Base-by-base conservation (phyloP, 53 echinoderm and acorn worm genomes). In the Mesocentrotus franciscanus region DNA sequence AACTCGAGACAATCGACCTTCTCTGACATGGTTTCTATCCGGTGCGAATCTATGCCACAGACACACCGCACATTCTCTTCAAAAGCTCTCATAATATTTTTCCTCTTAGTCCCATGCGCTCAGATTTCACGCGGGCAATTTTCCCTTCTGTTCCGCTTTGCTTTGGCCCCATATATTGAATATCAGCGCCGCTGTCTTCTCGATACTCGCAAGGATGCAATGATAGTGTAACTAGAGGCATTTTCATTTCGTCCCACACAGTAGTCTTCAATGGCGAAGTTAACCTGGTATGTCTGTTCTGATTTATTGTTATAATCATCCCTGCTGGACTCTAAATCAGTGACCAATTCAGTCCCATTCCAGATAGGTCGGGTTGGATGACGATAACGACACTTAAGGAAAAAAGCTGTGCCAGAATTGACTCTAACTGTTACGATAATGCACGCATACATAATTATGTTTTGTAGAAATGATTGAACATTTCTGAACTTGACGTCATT, bases 21-120 rank as follows among this genome's bases (percentile, higher is more conserved):
- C 39, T 34, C 62, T 66, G 91, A 91, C 90, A 58, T 61, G 61
- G 91, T 91, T 91, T 91, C 66, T 91, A 91, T 91, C 91, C 91
- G 64, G 62, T 64, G 71, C 17, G 27, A 70, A 71, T 92, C 42
- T n/a, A 34, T 71, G 92, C 75, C 76, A 92, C 91, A 91, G 91
- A 91, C 91, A 42, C 66, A 68, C 91, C 91, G 91, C 91, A 30
- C 92, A 92, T 92, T 92, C 92, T 74, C 42, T 11, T 27, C 71
- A 42, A 60, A 94, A 94, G 26, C 85, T 94, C 87, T 85, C 36
- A 94, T 64, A 94, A 94, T 94, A 94, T 94, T 94, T 94, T 85
- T 56, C 85, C 95, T 85, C 95, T 94, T 85, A 94, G 95, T 94
- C 95, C 95, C 95, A 68, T 85, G 94, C 95, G 95, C 39, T 94